Evolutionary conservation across 2,888 invertebrate species (phyloP), one percentile per base, ranked within the genome.

Genomic region (Meandrusa payeni): DNA sequence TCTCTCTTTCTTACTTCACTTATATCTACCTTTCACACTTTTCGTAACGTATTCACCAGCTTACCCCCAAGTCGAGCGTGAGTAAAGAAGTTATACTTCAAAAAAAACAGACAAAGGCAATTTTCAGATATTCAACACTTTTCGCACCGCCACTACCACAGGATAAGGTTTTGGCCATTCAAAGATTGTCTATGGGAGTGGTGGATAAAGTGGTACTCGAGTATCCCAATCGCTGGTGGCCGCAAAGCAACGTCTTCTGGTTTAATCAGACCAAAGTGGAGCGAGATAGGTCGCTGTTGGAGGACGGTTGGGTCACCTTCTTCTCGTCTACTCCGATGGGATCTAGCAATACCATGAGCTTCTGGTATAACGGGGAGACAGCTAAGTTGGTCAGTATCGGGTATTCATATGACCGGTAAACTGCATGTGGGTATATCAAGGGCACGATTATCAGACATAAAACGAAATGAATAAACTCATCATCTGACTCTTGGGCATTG

Each of bases 151-250:
- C 72, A 12, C 62, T 92, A 10, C 88, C 91, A 0, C 47, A 62
- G 5, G 57, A 60, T 4, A 93, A 92, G 69, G 57, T 77, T 1
- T 72, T 71, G 12, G 87, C 89, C 3, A 91, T 93, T 34, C 59
- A 90, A 71, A 79, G 78, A 32, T 62, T 93, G 37, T 89, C 89
- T 0, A 90, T 92, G 54, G 94, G 93, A 1, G 86, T 88, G 2
- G 90, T 92, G 1, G 88, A 90, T 48, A 94, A 94, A 75, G 89
- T 94, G 23, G 90, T 90, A 43, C 55, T 94, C 1, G 78, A 88
- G 39, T 94, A 92, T 67, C 79, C 90, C 0, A 60, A 76, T 3
- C 77, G 80, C 5, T 93, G 93, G 91, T 93, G 93, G 92, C 75
- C 81, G 1, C 62, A 22, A 6, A 20, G 24, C 3, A 19, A 17